These are phyloP conservation scores for Petaurus breviceps DNA, from an alignment of 2,113 vertebrate species.

Conservation along the genomic window DNA sequence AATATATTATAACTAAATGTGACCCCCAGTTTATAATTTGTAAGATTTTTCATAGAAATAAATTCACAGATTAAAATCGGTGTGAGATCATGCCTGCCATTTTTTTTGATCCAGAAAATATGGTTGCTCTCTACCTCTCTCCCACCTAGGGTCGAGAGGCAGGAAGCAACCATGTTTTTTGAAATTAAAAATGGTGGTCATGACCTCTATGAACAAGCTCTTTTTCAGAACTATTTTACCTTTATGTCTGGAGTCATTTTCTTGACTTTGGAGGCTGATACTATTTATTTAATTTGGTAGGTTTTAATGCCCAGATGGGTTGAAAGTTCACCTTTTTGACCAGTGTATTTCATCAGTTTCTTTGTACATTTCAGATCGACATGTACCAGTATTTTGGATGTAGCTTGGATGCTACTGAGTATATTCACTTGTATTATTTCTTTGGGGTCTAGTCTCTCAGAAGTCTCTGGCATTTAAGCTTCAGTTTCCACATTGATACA, in stretches of 20 bases:
- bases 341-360: conserved; percentile 42
- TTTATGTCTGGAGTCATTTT: conserved; percentile 33
- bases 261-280: conserved; percentile 31
- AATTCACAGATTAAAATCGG: background rate
- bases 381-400: background rate
- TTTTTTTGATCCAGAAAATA: background rate
- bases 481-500: conserved; percentile 10
- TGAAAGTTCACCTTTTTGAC: conserved; percentile 21
- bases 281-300: conserved; percentile 46
- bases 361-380: conserved; percentile 17
- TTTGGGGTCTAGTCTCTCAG: conserved; percentile 8
- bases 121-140: background rate
- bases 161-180: background rate
- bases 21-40: background rate
- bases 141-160: no score
- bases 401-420: background rate
- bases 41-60: background rate
- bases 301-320: background rate
- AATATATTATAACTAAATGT: background rate
- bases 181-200: background rate
- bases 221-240: conserved; percentile 56
- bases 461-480: conserved; percentile 42
- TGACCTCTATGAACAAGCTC: background rate
- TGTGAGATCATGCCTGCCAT: background rate
- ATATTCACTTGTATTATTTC: background rate